A percentile compares a stretch with the other conserved stretches of the same genome.
Evolutionary conservation across 1,140 invertebrate species (phyloP).

Genomic region (Oncopodura yosiiana): DNA sequence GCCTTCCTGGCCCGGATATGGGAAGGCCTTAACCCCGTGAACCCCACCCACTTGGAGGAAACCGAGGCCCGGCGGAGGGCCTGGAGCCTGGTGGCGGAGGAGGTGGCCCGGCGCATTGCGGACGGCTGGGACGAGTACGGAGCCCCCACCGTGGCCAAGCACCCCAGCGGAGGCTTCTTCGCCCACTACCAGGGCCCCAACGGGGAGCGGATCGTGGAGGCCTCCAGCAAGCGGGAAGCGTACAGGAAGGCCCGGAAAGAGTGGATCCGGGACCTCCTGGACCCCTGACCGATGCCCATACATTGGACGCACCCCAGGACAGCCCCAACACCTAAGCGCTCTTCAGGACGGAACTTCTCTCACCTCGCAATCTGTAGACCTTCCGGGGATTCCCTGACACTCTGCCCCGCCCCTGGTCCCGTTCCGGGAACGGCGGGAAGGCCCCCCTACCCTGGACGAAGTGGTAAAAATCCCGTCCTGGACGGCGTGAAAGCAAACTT

Average conservation of each 20-base stretch:
- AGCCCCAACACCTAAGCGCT: background rate
- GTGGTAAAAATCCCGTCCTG: background rate
- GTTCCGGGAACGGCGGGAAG: background rate
- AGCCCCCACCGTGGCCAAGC: background rate
- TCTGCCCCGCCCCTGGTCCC: background rate
- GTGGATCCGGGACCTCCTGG: background rate
- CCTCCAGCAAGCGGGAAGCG: background rate
- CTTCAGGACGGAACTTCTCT: background rate
- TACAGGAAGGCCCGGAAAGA: background rate
- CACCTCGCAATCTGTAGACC: background rate
- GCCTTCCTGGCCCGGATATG: background rate
- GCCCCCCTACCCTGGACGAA: background rate
- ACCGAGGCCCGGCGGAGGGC: background rate
- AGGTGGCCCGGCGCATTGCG: background rate
- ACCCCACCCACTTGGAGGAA: background rate
- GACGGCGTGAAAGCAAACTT: background rate
- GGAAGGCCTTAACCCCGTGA: background rate
- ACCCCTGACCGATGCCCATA: background rate
- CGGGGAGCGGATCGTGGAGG: background rate
- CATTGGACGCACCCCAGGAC: background rate
- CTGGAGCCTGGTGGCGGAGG: background rate
- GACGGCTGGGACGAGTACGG: background rate
- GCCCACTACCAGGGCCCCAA: background rate
- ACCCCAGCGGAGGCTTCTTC: background rate
- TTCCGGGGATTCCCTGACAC: background rate